A percentile compares a stretch with the other conserved stretches of the same genome.
Evolutionary conservation across 2,113 vertebrate genomes (phyloP).

Genomic region (Chionomys nivalis): DNA sequence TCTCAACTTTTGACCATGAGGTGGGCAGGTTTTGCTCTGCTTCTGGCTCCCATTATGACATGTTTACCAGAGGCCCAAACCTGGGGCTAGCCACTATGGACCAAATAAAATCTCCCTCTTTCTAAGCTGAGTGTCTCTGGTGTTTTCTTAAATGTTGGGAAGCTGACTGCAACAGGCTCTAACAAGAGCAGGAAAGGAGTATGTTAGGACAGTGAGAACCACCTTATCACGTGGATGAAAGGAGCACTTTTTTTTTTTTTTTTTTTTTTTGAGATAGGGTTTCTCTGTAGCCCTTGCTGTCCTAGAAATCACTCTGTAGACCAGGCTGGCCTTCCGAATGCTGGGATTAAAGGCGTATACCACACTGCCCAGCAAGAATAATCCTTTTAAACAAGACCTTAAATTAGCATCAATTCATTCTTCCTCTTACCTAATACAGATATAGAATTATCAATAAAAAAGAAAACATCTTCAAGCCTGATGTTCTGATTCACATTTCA

Average conservation of each 20-base stretch:
- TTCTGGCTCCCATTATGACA: background rate
- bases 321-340: no score
- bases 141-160: background rate
- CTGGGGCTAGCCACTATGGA: background rate
- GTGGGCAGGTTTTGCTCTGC: background rate
- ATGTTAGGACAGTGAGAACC: background rate
- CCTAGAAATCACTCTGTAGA: no score
- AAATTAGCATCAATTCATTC: background rate
- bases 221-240: background rate
- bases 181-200: background rate
- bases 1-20: background rate
- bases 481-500: constrained; percentile 26
- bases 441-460: background rate
- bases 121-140: background rate
- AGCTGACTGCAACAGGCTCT: background rate
- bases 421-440: background rate
- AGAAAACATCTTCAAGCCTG: background rate
- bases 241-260: no score
- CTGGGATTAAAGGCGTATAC: no score
- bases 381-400: no score
- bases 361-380: no score
- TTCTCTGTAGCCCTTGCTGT: no score
- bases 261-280: no score
- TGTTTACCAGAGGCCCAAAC: background rate
- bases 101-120: background rate